phyloP scores from a whole-genome alignment of 2,113 vertebrate genomes.

The Gobio gobio region DNA sequence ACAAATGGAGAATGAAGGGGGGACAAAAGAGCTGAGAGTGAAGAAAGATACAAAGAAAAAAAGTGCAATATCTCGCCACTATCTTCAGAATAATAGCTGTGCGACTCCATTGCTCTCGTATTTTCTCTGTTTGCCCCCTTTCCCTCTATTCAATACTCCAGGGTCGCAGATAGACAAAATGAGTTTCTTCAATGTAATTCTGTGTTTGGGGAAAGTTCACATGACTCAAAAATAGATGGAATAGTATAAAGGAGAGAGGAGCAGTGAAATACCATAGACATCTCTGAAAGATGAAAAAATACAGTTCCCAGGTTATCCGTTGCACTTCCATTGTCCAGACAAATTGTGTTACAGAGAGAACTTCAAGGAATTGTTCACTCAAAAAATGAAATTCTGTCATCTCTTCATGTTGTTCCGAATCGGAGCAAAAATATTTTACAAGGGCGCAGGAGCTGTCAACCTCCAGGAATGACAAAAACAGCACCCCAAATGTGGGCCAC shows the following conservation, averaged over 20 bases:
- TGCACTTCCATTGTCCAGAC: background rate
- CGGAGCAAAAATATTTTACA: background rate
- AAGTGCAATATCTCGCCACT: background rate
- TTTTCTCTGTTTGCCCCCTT: constrained; percentile 47
- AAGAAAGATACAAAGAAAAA: background rate
- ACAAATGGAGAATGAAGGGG: background rate
- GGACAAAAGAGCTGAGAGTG: constrained; percentile 38
- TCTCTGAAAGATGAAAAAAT: constrained; percentile 17
- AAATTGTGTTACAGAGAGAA: background rate
- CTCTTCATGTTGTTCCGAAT: background rate
- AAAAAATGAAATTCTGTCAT: background rate
- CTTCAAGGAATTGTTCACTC: background rate
- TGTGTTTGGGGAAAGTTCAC: constrained; percentile 41
- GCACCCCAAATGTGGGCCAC: background rate
- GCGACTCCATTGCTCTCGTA: constrained; percentile 41
- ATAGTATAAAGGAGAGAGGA: background rate
- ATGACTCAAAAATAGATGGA: constrained; percentile 17
- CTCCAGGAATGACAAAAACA: background rate
- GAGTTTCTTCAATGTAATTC: constrained; percentile 58
- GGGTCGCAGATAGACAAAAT: constrained; percentile 62
- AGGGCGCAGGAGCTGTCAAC: background rate
- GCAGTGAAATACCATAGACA: background rate
- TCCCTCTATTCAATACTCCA: constrained; percentile 56
- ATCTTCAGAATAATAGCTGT: constrained; percentile 45
- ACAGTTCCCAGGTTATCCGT: background rate